Percentiles rank a stretch among this genome's conserved stretches.
These are phyloP conservation scores for Hirtodrosophila histrioides DNA, from an alignment of 2,888 invertebrate species.

Conservation along the genomic window DNA sequence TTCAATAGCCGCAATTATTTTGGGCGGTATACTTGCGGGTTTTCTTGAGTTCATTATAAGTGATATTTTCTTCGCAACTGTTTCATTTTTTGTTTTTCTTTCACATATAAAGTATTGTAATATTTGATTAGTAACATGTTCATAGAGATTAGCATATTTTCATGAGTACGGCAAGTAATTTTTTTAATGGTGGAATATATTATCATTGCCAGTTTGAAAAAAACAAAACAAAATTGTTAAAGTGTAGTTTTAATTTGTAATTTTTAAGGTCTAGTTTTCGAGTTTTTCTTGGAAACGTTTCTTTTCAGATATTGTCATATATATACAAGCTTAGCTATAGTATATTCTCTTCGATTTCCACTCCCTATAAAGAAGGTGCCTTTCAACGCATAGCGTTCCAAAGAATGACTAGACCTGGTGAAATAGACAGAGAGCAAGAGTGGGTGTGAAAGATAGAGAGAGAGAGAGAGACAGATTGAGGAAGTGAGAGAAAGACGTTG, in stretches of 20 bases:
- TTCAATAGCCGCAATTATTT: conserved; percentile 13
- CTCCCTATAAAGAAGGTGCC: too few relatives aligned
- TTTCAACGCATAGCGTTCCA: conserved; percentile 16
- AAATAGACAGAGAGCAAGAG: too few relatives aligned
- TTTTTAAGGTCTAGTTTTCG: too few relatives aligned
- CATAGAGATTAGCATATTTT: neutral
- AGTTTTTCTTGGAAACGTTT: neutral
- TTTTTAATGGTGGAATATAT: conserved; percentile 2
- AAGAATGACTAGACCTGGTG: neutral
- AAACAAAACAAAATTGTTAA: conserved; percentile 15
- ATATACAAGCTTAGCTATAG: too few relatives aligned
- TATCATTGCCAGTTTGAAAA: conserved; percentile 1
- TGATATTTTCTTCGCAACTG: neutral
- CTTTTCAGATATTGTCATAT: conserved; percentile 25
- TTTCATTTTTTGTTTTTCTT: too few relatives aligned
- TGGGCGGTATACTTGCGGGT: conserved; percentile 4
- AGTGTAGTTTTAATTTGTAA: too few relatives aligned
- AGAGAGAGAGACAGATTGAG: conserved; percentile 10
- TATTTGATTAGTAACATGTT: conserved; percentile 9
- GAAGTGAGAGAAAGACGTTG: conserved; percentile 2
- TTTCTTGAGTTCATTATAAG: conserved; percentile 2
- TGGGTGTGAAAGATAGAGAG: conserved; percentile 1
- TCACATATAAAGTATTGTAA: neutral
- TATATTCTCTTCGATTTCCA: too few relatives aligned
- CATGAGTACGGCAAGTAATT: conserved; percentile 5